These are phyloP conservation scores for Procambarus clarkii DNA, from an alignment of 1,140 invertebrate genomes.

Conservation along the genomic window DNA sequence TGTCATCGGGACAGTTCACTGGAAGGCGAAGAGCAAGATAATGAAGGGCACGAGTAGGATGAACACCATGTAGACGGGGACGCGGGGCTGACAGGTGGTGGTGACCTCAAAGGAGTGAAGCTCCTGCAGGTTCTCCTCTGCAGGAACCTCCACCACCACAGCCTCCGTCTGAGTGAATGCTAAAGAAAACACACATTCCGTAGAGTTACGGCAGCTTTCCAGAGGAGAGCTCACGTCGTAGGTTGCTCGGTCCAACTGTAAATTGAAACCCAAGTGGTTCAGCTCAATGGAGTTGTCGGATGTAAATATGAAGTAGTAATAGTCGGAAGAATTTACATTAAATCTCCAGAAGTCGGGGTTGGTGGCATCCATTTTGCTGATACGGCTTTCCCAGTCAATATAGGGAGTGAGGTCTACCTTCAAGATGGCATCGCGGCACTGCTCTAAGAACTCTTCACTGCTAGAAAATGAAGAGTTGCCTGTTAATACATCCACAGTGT, in stretches of 20 bases:
- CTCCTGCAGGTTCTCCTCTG: constrained; percentile 15
- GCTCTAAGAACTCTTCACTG: constrained; percentile 68
- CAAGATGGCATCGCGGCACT: constrained; percentile 58
- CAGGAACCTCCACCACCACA: constrained; percentile 66
- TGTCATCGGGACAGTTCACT: constrained; percentile 19
- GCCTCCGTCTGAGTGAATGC: constrained; percentile 63
- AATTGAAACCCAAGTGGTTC: constrained; percentile 54
- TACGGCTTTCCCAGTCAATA: constrained; percentile 38
- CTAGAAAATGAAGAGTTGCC: constrained; percentile 65
- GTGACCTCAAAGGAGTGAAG: constrained; percentile 62
- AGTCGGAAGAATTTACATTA: constrained; percentile 53
- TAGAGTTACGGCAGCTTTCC: constrained; percentile 54
- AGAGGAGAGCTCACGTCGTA: constrained; percentile 54
- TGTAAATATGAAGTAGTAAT: constrained; percentile 70
- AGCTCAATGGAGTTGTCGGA: constrained; percentile 65
- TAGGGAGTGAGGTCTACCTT: constrained; percentile 50
- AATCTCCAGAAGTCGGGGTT: constrained; percentile 29
- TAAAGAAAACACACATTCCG: constrained; percentile 65
- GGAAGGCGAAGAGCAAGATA: constrained; percentile 69
- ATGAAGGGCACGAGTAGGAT: constrained; percentile 70
- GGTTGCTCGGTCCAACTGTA: constrained; percentile 52
- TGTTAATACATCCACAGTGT: constrained; percentile 51
- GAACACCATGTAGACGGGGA: constrained; percentile 68
- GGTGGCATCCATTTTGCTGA: neutral
- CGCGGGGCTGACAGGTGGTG: constrained; percentile 66